These are phyloP conservation scores for Paradisaea rubra DNA, from an alignment of 2,113 vertebrate species.

Conservation along the genomic window DNA sequence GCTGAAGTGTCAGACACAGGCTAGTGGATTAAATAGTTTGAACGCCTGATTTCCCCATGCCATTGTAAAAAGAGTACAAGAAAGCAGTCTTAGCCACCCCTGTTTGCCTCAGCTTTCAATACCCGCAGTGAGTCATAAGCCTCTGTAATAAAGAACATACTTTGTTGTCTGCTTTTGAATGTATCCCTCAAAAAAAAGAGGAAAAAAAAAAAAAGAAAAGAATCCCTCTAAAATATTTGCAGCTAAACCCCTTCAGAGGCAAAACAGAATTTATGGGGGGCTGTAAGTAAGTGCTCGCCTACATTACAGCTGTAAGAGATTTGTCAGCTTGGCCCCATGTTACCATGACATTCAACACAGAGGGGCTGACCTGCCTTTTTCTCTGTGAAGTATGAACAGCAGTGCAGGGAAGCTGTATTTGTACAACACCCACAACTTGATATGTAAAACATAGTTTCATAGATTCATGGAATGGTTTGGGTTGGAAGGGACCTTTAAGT, in stretches of 20 bases:
- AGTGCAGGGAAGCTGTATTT: neutral
- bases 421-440: neutral
- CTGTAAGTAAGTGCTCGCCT: neutral
- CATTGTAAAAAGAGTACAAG: neutral
- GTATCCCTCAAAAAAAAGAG: neutral
- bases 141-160: neutral
- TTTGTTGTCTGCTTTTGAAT: neutral
- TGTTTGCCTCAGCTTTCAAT: neutral
- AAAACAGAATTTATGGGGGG: neutral
- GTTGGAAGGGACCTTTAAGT: neutral
- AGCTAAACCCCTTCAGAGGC: neutral
- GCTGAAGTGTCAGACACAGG: neutral
- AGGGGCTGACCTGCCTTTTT: neutral
- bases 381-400: neutral
- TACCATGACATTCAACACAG: neutral
- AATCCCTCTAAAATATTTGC: neutral
- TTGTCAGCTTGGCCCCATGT: neutral
- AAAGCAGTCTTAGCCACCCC: neutral
- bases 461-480: neutral
- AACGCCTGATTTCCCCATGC: neutral
- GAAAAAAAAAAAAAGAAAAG: no score
- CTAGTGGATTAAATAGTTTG: neutral
- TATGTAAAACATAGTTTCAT: neutral
- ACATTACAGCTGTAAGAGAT: neutral
- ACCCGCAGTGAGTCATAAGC: neutral